phyloP scores from a whole-genome alignment of 1,140 invertebrate genomes.

The Catajapyx aquilonaris region DNA sequence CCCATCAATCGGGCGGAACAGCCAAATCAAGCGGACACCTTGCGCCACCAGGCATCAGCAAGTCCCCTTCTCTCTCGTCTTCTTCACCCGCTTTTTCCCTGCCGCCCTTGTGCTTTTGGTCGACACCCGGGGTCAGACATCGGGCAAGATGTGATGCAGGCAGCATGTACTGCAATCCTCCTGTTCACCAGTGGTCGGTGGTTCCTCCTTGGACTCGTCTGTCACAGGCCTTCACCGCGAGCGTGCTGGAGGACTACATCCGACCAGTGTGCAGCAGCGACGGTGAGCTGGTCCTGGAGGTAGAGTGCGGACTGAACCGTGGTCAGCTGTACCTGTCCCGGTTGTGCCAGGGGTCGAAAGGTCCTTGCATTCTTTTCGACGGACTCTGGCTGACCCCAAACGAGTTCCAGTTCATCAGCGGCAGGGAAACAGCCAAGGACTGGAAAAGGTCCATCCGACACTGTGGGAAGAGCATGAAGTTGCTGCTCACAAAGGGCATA shows the following conservation, averaged over 20 bases:
- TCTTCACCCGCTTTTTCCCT: too few relatives aligned
- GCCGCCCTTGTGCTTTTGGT: too few relatives aligned
- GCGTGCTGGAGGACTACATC: conserved; percentile 17
- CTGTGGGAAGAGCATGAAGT: conserved; percentile 27
- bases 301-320: conserved; percentile 23
- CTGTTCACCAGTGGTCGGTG: too few relatives aligned
- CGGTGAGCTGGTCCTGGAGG: conserved; percentile 22
- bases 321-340: conserved; percentile 21
- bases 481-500: conserved; percentile 26
- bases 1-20: too few relatives aligned
- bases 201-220: too few relatives aligned
- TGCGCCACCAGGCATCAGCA: too few relatives aligned
- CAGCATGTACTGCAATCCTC: too few relatives aligned
- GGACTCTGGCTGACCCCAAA: conserved; percentile 27
- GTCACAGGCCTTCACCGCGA: conserved; percentile 8
- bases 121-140: too few relatives aligned
- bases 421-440: conserved; percentile 28
- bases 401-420: conserved; percentile 27
- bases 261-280: conserved; percentile 18
- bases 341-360: conserved; percentile 24
- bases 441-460: conserved; percentile 28
- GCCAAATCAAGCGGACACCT: too few relatives aligned
- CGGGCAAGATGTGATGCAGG: too few relatives aligned
- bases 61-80: too few relatives aligned
- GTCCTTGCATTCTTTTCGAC: conserved; percentile 23